Base-by-base conservation (phyloP, 2,113 vertebrate genomes). In the Rhipidura dahli region DNA sequence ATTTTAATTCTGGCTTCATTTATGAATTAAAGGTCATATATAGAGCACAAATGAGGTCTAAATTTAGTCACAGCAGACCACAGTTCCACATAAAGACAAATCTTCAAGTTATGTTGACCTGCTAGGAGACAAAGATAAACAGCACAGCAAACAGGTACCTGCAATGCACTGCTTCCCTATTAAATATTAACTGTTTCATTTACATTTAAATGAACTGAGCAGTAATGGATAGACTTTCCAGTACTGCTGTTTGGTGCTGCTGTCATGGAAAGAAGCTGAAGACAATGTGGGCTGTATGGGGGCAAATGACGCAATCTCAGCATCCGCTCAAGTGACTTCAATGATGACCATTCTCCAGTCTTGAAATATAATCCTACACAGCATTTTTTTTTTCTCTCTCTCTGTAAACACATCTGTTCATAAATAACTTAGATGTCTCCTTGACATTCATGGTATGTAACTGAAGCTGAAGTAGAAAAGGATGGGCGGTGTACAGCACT, bases 31-130 rank as follows among this genome's bases (percentile, higher is more conserved):
- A 98, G 98, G 97, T 98, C 98, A 98, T 98, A 98, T 98, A 99
- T 95, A 98, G 98, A 98, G 98, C 98, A 98, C 98, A 98, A 94
- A 98, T 98, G 98, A 99, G 98, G 98, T 98, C 98, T 99, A 98
- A 98, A 98, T 98, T 98, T 98, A 98, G 98, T 98, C 98, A 98
- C 98, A 96, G 98, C 98, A 97, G 98, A 98, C 97, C 98, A 97
- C 80, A 95, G 98, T 97, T 98, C 97, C 97, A 98, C 97, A 98
- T 98, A 98, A 98, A 98, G 98, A 99, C 98, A 98, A 96, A 98
- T 99, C 98, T 98, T 99, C 98, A 98, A 98, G 98, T 98, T 98
- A 99, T 96, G 98, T 96, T 98, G 98, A 98, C 98, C 98, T 98
- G 98, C 98, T 98, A 97, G 98, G 97, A 93, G 89, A 98, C 95